Evolutionary conservation across 2,113 vertebrate species (phyloP).

Genomic region (Vimba vimba): DNA sequence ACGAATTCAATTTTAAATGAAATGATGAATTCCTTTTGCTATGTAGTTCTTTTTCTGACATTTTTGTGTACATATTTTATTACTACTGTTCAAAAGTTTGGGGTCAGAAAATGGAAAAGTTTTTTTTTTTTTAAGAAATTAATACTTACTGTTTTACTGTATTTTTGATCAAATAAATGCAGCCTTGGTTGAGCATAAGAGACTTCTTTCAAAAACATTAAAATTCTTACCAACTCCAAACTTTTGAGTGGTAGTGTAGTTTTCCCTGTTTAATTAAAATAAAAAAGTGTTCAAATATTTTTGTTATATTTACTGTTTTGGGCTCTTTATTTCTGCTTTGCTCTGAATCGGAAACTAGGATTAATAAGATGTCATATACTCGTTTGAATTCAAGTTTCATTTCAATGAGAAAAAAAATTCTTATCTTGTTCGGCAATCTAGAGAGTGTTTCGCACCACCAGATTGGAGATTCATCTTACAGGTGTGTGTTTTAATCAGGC

Average conservation of each 20-base stretch:
- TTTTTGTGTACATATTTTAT: not conserved
- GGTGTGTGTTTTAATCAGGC: conserved; percentile 42
- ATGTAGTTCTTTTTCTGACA: not conserved
- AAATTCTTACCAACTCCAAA: no score
- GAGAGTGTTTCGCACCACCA: conserved; percentile 44
- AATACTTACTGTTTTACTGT: no score
- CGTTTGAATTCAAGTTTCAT: not conserved
- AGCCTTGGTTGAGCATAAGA: no score
- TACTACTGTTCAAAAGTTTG: no score
- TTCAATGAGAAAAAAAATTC: not conserved
- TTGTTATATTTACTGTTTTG: not conserved
- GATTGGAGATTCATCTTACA: conserved; percentile 51
- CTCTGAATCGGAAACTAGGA: not conserved
- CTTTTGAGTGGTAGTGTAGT: no score
- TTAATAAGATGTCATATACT: not conserved
- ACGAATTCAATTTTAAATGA: not conserved
- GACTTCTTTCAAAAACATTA: no score
- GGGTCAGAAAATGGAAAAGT: no score
- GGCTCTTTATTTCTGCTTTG: not conserved
- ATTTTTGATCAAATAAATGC: no score
- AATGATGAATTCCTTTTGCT: not conserved
- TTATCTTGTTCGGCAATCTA: conserved; percentile 26
- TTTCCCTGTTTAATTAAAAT: not conserved
- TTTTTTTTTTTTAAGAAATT: no score
- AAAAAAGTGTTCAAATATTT: not conserved